Percentiles rank a stretch among this genome's conserved stretches.
These are phyloP conservation scores for Hartigia nigra DNA, from an alignment of 2,888 invertebrate genomes.

Conservation along the genomic window DNA sequence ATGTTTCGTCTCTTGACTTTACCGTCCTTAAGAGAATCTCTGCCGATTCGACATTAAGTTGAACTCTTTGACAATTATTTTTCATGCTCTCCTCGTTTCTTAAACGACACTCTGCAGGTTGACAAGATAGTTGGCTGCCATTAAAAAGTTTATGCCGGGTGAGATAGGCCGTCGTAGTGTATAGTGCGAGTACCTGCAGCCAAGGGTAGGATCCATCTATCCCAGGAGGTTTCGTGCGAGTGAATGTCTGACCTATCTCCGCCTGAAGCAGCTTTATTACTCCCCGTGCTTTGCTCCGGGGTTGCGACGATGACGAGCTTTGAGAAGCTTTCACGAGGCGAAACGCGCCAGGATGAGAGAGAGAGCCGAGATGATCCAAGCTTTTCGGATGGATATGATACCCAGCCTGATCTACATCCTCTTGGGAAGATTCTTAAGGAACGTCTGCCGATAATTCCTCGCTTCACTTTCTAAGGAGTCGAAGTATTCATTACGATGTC, in stretches of 20 bases:
- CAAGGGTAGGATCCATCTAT: not conserved
- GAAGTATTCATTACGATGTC: not conserved
- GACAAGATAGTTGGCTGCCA: constrained; percentile 18
- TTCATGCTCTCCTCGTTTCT: not conserved
- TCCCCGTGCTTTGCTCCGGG: not conserved
- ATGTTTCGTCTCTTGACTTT: not conserved
- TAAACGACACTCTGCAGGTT: not conserved
- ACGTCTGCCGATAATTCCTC: not conserved
- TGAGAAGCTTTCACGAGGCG: not conserved
- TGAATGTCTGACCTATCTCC: not conserved
- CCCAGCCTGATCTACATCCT: not conserved
- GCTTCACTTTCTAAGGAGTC: not conserved
- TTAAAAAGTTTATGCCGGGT: constrained; percentile 46
- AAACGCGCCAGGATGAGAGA: not conserved
- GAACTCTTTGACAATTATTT: not conserved
- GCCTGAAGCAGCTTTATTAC: not conserved
- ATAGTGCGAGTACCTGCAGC: not conserved
- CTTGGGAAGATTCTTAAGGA: not conserved
- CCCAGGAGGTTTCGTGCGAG: not conserved
- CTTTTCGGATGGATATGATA: not conserved
- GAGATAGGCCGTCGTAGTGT: constrained; percentile 14
- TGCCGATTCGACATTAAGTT: too few relatives aligned
- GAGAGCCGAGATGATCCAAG: not conserved
- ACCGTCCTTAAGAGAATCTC: not conserved
- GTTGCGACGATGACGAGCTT: not conserved